These are phyloP conservation scores for Burhinus oedicnemus DNA, from an alignment of 2,113 vertebrate genomes.

Conservation along the genomic window DNA sequence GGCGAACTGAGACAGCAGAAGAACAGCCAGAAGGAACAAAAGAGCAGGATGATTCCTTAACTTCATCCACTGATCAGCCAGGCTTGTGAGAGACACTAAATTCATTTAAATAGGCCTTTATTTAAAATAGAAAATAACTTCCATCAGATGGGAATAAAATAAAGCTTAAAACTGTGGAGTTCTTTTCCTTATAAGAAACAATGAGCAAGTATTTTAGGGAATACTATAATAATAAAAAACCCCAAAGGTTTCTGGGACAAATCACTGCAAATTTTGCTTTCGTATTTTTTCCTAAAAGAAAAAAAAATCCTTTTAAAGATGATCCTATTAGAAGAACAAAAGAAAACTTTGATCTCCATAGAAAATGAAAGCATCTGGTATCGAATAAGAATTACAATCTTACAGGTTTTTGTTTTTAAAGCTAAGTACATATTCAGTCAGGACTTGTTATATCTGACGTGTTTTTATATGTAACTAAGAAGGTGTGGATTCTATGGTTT, in stretches of 20 bases:
- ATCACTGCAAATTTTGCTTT: background rate
- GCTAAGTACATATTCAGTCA: background rate
- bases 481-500: constrained; percentile 17
- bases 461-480: constrained; percentile 48
- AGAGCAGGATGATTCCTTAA: background rate
- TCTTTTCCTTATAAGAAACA: background rate
- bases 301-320: background rate
- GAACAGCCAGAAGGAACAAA: background rate
- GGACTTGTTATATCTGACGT: constrained; percentile 13
- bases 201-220: background rate
- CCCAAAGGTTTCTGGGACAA: background rate
- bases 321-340: background rate
- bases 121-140: constrained; percentile 21
- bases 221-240: background rate
- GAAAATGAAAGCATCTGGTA: constrained; percentile 12
- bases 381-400: background rate
- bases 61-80: background rate
- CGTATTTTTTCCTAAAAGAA: background rate
- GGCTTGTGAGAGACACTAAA: background rate
- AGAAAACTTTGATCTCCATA: background rate
- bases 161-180: background rate
- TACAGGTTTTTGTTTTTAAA: constrained; percentile 8
- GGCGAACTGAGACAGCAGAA: background rate
- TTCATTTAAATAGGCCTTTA: background rate
- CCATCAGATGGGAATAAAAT: background rate